Conservation (phyloP, 2,113 vertebrate species). For the Lampris incognitus region DNA sequence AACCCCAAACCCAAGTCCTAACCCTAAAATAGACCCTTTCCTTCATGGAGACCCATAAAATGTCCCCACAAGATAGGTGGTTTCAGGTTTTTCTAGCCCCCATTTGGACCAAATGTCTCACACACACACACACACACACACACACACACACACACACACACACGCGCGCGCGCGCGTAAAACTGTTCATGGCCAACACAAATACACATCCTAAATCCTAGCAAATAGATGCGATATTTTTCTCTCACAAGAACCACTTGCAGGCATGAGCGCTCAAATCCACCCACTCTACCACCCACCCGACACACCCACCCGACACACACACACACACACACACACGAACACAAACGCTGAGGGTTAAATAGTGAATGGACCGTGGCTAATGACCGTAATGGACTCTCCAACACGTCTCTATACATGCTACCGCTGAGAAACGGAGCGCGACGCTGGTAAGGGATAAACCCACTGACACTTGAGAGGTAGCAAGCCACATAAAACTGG, state of each 20-base stretch:
- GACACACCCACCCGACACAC: conserved; percentile 6
- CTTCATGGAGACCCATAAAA: too few relatives aligned
- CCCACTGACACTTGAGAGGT: conserved; percentile 58
- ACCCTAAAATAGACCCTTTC: too few relatives aligned
- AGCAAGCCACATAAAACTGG: conserved; percentile 33
- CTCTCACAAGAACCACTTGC: conserved; percentile 10
- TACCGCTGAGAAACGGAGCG: conserved; percentile 52
- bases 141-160: conserved; percentile 15
- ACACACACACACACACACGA: conserved; percentile 26
- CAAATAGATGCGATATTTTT: conserved; percentile 31
- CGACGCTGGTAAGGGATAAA: conserved; percentile 39
- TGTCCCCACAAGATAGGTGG: too few relatives aligned
- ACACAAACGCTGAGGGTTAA: conserved; percentile 32
- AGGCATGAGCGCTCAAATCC: neutral
- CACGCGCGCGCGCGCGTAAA: conserved; percentile 11
- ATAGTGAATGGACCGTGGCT: conserved; percentile 66
- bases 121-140: conserved; percentile 7
- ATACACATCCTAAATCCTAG: neutral
- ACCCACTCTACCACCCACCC: neutral
- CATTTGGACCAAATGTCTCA: neutral
- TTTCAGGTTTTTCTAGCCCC: too few relatives aligned
- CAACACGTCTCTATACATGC: conserved; percentile 67
- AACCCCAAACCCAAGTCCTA: too few relatives aligned
- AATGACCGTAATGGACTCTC: conserved; percentile 75
- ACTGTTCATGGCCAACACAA: conserved; percentile 4